These are phyloP conservation scores for Megalops cyprinoides DNA, from an alignment of 2,797 vertebrate species.

Conservation along the genomic window DNA sequence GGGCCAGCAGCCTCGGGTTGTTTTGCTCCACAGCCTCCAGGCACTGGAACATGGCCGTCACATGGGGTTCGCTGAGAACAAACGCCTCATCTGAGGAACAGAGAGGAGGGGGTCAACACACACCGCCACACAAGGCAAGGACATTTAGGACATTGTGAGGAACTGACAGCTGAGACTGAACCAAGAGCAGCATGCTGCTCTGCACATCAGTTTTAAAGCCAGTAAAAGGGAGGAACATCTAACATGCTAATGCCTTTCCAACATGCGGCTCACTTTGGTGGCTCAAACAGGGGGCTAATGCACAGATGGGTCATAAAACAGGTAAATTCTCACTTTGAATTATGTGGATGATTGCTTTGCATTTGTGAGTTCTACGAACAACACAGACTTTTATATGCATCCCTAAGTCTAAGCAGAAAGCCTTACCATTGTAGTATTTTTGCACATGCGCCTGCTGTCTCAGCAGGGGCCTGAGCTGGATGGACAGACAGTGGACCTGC, in stretches of 20 bases:
- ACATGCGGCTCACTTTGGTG: too few relatives aligned
- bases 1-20: conserved; percentile 89
- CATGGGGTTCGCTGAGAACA: conserved; percentile 88
- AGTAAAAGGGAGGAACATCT: neutral
- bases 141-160: neutral
- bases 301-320: too few relatives aligned
- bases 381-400: too few relatives aligned
- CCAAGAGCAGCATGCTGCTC: neutral
- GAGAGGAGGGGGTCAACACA: neutral
- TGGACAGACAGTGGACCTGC: conserved; percentile 88
- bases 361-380: too few relatives aligned
- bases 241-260: too few relatives aligned
- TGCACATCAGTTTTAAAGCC: neutral
- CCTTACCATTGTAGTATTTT: conserved; percentile 88
- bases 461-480: conserved; percentile 88
- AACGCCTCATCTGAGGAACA: conserved; percentile 84
- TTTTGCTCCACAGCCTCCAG: conserved; percentile 98
- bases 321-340: too few relatives aligned
- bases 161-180: neutral
- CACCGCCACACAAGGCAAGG: neutral
- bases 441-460: conserved; percentile 79
- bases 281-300: too few relatives aligned
- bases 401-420: too few relatives aligned
- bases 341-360: too few relatives aligned
- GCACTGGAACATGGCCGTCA: conserved; percentile 96